Conservation (phyloP, 2,888 invertebrate species). For the Polydrusus pterygomalis region DNA sequence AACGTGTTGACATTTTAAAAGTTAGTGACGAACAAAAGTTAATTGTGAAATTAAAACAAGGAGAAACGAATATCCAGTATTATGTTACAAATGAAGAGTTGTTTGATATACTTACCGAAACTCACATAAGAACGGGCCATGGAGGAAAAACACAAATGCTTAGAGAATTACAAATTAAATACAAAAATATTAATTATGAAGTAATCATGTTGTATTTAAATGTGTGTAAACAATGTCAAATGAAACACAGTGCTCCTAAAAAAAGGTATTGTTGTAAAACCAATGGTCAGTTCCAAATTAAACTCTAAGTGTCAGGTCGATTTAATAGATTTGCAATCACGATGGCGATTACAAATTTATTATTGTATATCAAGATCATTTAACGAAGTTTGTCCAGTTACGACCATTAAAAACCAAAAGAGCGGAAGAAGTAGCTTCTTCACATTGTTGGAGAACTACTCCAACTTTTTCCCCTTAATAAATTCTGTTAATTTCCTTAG, state of each 20-base stretch:
- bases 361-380: constrained; percentile 45
- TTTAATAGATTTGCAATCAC: constrained; percentile 64
- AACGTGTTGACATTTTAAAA: constrained; percentile 61
- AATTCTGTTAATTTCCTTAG: too few species aligned
- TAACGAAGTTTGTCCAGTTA: constrained; percentile 57
- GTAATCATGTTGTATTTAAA: constrained; percentile 61
- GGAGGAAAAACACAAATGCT: constrained; percentile 62
- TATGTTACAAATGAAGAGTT: constrained; percentile 62
- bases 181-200: constrained; percentile 63
- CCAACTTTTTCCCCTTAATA: too few species aligned
- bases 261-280: constrained; percentile 53
- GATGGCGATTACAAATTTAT: constrained; percentile 58
- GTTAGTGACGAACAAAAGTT: constrained; percentile 59
- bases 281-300: constrained; percentile 58
- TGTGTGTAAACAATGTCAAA: constrained; percentile 60
- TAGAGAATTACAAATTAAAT: constrained; percentile 62
- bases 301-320: constrained; percentile 65
- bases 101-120: constrained; percentile 61
- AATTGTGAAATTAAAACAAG: constrained; percentile 60
- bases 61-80: constrained; percentile 57
- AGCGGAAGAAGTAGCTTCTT: constrained; percentile 60
- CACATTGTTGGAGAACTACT: too few species aligned
- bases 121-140: constrained; percentile 61
- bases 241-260: constrained; percentile 58
- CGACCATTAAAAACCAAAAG: constrained; percentile 59